phyloP scores from a whole-genome alignment of 2,113 vertebrate genomes.

The Trogon surrucura region DNA sequence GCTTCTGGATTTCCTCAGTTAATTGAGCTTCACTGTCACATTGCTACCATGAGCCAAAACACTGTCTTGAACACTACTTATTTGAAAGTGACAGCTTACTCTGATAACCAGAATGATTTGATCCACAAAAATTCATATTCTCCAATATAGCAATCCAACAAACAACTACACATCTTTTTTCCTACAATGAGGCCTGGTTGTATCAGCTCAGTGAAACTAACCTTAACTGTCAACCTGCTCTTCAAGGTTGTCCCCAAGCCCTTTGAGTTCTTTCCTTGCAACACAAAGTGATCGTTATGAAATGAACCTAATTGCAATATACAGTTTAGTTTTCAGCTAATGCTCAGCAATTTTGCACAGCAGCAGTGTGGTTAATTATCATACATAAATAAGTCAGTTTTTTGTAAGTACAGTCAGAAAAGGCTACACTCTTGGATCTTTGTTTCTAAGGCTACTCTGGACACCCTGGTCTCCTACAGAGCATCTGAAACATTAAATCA shows the following conservation, averaged over 20 bases:
- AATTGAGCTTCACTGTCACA: background rate
- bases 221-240: background rate
- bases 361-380: background rate
- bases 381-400: background rate
- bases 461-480: background rate
- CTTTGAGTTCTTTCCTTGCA: background rate
- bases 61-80: background rate
- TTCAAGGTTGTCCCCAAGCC: background rate
- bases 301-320: accelerated
- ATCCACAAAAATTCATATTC: background rate
- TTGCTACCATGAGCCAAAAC: background rate
- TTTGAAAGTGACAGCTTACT: background rate
- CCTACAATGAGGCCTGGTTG: background rate
- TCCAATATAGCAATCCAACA: background rate
- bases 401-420: background rate
- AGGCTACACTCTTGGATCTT: background rate
- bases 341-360: background rate
- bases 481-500: background rate
- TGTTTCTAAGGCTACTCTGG: background rate
- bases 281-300: background rate
- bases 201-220: background rate
- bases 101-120: background rate
- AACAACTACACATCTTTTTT: background rate
- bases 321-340: background rate
- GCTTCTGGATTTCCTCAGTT: background rate